phyloP scores from a whole-genome alignment of 2,797 vertebrate species.

The Delichon dasypus region DNA sequence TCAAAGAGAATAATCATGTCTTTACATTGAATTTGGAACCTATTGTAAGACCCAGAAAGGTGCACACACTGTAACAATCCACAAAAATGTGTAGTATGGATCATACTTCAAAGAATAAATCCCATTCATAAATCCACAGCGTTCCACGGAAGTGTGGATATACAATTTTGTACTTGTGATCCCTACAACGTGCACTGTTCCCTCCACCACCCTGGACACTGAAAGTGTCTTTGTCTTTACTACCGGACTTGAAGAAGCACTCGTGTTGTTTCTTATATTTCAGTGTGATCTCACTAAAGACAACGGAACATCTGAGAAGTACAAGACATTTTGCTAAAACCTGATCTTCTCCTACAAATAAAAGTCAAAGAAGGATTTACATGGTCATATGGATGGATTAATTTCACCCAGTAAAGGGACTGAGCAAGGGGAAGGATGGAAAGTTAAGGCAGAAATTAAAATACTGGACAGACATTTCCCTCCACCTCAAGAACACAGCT shows the following conservation, averaged over 20 bases:
- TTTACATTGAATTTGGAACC: background rate
- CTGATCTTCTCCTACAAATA: background rate
- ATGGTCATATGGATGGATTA: background rate
- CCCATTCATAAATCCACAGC: background rate
- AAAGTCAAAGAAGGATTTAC: background rate
- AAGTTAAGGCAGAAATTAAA: background rate
- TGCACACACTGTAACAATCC: background rate
- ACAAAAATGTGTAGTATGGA: background rate
- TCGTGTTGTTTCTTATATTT: background rate
- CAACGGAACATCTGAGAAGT: background rate
- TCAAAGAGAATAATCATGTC: background rate
- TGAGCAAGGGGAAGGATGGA: background rate
- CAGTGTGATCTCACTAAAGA: background rate
- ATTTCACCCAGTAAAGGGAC: background rate
- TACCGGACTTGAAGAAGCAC: background rate
- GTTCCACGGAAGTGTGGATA: background rate
- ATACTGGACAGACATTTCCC: background rate
- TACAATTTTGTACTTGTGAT: background rate
- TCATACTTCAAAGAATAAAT: background rate
- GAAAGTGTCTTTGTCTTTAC: background rate
- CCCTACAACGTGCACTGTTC: background rate
- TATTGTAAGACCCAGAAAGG: background rate
- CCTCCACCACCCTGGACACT: background rate
- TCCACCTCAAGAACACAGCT: background rate
- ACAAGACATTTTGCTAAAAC: background rate